Evolutionary conservation across 92 coral and sea anemone species (phyloP).

Genomic region (Phenganax subtilis): DNA sequence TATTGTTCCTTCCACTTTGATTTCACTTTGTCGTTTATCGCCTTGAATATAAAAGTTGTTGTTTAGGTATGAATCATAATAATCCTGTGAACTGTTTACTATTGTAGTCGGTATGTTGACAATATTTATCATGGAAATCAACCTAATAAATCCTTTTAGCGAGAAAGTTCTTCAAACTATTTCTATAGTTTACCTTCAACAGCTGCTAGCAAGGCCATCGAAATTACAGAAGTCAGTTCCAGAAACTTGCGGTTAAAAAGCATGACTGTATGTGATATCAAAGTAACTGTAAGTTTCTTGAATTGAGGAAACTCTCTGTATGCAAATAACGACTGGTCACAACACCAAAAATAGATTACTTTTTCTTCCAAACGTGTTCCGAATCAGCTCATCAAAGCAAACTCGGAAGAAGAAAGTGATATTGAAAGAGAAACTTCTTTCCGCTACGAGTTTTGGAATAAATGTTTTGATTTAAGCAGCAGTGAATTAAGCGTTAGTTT

Average conservation of each 20-base stretch:
- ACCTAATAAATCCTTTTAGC: too few species aligned
- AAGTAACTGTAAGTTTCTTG: background rate
- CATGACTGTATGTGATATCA: constrained; percentile 1
- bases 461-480: background rate
- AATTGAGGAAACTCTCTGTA: constrained; percentile 2
- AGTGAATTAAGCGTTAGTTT: background rate
- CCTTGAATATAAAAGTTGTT: background rate
- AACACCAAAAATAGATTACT: constrained; percentile 4
- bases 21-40: background rate
- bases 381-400: background rate
- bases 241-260: background rate
- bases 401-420: background rate
- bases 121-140: too few species aligned
- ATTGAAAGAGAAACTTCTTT: background rate
- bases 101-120: too few species aligned
- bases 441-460: background rate
- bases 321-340: constrained; percentile 9
- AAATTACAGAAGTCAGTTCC: background rate
- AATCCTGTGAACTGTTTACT: too few species aligned
- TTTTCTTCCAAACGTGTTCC: constrained; percentile 2
- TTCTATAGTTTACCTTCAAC: background rate
- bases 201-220: background rate
- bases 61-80: too few species aligned
- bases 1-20: background rate
- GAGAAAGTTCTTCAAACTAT: too few species aligned